Evolutionary conservation across 1,140 invertebrate species (phyloP), one percentile per base, ranked within the genome.

Genomic region (Hylaeus anthracinus): DNA sequence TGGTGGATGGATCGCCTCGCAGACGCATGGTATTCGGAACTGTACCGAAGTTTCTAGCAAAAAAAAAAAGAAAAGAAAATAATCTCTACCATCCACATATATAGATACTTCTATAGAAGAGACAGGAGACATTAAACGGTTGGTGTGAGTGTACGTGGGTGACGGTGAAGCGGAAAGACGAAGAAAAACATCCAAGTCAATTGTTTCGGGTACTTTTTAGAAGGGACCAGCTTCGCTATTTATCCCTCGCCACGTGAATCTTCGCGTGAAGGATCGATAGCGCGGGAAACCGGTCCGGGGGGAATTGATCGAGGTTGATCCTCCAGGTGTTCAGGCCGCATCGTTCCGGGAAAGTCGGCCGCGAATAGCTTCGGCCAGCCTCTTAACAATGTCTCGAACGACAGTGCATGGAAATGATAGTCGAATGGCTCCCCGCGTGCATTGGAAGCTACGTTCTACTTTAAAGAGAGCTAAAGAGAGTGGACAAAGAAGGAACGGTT

Each of bases 381-480:
- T 69, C 53, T 75, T 55, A 79, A 72, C 51, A 82, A 80, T 61
- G 72, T 78, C 69, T 55, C 70, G 55, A 15, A 79, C 75, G 78
- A 81, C 61, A 84, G 71, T 84, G 82, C 74, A 72, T 78, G 71
- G 69, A 72, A 48, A 82, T 71, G 76, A 79, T 82, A 60, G 64
- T 78, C 64, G 79, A 70, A 72, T 77, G 67, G 75, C 67, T 76
- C 53, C 78, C 69, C 78, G 65, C 85, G 86, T 87, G 86, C 86
- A 82, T 82, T 53, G 79, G 79, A 84, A 73, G 76, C 69, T 81
- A 78, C 71, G 72, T 60, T 82, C 80, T 88, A 83, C 72, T 70
- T 75, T 70, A 74, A 78, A 76, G 61, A 70, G 48, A 63, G 76
- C 48, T 60, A 64, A 26, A 63, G 79, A 63, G 79, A 55, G 55